phyloP scores from a whole-genome alignment of 2,888 invertebrate genomes.

The Eugnorisma glareosa region DNA sequence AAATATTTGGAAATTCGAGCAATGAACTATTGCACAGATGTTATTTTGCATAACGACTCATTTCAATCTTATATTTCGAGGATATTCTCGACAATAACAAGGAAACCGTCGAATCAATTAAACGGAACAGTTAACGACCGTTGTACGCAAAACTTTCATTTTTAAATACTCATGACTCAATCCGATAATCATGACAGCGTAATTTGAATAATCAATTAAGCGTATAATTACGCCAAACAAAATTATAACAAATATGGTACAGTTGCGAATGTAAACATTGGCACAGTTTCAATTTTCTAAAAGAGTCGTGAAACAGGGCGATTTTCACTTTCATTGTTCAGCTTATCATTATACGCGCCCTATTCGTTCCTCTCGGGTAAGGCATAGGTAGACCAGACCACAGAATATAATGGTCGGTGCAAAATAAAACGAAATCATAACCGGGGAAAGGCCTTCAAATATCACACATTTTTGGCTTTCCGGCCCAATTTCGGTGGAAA shows the following conservation, averaged over 20 bases:
- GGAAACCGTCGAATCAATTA: conserved; percentile 47
- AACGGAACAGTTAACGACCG: conserved; percentile 46
- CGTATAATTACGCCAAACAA: conserved; percentile 53
- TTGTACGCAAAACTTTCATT: conserved; percentile 57
- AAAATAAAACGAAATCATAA: neutral
- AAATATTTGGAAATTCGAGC: neutral
- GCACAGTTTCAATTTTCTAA: conserved; percentile 28
- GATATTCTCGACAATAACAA: conserved; percentile 24
- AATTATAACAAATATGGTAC: conserved; percentile 57
- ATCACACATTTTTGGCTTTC: neutral
- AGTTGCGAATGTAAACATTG: conserved; percentile 44
- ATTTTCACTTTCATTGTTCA: neutral
- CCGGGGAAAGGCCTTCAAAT: neutral
- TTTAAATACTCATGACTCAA: conserved; percentile 57
- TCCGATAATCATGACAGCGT: conserved; percentile 51
- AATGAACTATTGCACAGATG: neutral
- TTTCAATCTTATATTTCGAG: conserved; percentile 10
- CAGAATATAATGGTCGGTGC: neutral
- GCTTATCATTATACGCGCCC: neutral
- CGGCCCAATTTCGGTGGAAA: conserved; percentile 1
- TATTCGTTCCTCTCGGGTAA: neutral
- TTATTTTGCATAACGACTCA: conserved; percentile 16
- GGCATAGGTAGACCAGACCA: neutral
- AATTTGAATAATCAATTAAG: conserved; percentile 62
- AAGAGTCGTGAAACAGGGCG: neutral